Conservation (phyloP, 2,113 vertebrate genomes). For the Corvus cornix region DNA sequence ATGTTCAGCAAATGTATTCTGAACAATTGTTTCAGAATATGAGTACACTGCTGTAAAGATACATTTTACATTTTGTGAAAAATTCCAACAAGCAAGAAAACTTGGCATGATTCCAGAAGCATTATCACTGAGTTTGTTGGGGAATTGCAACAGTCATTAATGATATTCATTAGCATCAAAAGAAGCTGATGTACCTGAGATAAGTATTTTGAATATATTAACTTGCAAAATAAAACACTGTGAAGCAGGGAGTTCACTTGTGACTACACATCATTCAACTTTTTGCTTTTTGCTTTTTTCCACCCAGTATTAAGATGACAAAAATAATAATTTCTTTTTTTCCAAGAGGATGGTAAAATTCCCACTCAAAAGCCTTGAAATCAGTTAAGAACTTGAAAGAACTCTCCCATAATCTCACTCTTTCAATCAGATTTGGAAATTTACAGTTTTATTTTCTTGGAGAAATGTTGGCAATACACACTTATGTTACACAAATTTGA, state of each 20-base stretch:
- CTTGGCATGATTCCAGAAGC: too few species aligned
- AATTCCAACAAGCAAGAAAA: neutral
- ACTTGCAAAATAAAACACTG: neutral
- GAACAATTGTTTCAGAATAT: neutral
- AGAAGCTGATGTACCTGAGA: neutral
- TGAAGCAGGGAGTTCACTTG: neutral
- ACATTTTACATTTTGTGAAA: neutral
- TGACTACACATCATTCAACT: neutral
- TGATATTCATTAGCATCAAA: neutral
- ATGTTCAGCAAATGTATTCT: neutral
- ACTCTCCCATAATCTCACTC: neutral
- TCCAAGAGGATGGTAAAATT: neutral
- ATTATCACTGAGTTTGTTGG: neutral
- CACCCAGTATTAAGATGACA: neutral
- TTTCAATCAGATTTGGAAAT: neutral
- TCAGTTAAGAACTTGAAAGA: neutral
- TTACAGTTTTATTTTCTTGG: neutral
- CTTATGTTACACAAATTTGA: neutral
- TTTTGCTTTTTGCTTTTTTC: neutral
- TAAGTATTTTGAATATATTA: neutral
- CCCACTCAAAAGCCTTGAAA: neutral
- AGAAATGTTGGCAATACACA: neutral
- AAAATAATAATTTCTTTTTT: neutral
- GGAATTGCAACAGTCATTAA: neutral
- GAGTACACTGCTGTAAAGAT: neutral